Base-by-base conservation (phyloP, 2,113 vertebrate genomes). In the Elanus axillaris region DNA sequence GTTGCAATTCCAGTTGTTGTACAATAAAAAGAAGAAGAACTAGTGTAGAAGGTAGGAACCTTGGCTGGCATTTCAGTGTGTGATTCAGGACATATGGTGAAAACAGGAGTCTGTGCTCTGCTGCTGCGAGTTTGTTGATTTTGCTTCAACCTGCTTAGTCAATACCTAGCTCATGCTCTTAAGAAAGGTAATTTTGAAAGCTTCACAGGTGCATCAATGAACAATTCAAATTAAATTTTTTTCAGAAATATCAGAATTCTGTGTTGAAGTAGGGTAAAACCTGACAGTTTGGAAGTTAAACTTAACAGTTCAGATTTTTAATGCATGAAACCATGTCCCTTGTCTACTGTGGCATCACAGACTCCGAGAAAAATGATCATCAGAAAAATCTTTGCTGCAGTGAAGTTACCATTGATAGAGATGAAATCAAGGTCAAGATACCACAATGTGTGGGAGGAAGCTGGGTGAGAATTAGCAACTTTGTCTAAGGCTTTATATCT, bases 361-460 rank as follows among this genome's bases (percentile, higher is more conserved):
- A 27, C 89, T 63, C 22, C 43, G 73, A 85, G 60, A 75, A 83
- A 64, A 85, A 71, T 3, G 38, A 87, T 92, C 60, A 94, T 92
- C 84, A 95, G 93, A 79, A 89, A 84, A 78, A 76, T 89, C 74
- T 94, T 89, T 79, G 56, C 84, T 85, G 43, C 52, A 76, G 69
- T 87, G 87, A 92, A 94, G 86, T 91, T 96, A 73, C 92, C 71
- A 93, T 76, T 96, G 95, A 87, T 88, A 58, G 75, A 94, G 92
- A 93, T 90, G 67, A 95, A 97, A 97, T 96, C 93, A 94, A 94
- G 96, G 93, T 96, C 95, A 96, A 68, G 71, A 89, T 93, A 93
- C 75, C 77, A 85, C 89, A 73, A 58, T 76, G 81, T 81, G 89
- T 95, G 93, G 95, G 94, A 96, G 94, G 86, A 93, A 88, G 93